These are phyloP conservation scores for Thalassophryne amazonica DNA, from an alignment of 2,797 vertebrate genomes.

Conservation along the genomic window DNA sequence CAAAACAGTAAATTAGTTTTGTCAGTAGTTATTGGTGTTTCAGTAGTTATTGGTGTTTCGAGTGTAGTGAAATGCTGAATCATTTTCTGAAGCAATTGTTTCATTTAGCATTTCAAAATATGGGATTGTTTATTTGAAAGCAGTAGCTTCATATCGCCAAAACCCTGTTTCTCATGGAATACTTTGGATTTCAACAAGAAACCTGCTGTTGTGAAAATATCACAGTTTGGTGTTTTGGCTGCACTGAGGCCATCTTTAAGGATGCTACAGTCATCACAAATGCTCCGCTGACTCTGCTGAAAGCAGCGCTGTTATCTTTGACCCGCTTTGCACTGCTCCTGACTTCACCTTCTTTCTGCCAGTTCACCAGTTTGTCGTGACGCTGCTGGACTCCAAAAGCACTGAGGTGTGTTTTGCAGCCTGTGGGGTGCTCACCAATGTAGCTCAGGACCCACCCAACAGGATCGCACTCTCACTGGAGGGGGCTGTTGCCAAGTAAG, in stretches of 20 bases:
- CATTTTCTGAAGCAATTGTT: too few species aligned
- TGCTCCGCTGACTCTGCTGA: slow-evolving; percentile 29
- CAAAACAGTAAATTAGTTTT: too few species aligned
- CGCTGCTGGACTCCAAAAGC: slow-evolving; percentile 88
- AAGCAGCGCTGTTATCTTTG: slow-evolving; percentile 35
- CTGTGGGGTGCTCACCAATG: slow-evolving; percentile 93
- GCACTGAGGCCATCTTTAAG: slow-evolving; percentile 50
- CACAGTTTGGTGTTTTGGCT: slow-evolving; percentile 45
- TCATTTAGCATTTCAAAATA: too few species aligned
- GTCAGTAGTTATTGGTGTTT: too few species aligned
- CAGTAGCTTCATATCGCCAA: too few species aligned
- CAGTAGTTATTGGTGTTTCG: too few species aligned
- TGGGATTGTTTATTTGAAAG: too few species aligned
- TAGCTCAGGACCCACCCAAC: slow-evolving; percentile 83
- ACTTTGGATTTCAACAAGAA: too few species aligned
- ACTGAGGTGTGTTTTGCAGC: slow-evolving; percentile 90
- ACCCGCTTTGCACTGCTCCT: slow-evolving; percentile 26
- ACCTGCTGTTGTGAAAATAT: too few species aligned
- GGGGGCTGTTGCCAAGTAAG: slow-evolving; percentile 87
- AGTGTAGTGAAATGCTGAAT: too few species aligned
- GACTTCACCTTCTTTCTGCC: slow-evolving; percentile 10
- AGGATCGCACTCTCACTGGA: slow-evolving; percentile 76
- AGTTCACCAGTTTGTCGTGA: slow-evolving; percentile 90
- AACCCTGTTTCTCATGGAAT: too few species aligned
- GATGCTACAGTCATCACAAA: slow-evolving; percentile 38